Evolutionary conservation across 2,797 vertebrate genomes (phyloP).

Genomic region (Leptodactylus fallax): DNA sequence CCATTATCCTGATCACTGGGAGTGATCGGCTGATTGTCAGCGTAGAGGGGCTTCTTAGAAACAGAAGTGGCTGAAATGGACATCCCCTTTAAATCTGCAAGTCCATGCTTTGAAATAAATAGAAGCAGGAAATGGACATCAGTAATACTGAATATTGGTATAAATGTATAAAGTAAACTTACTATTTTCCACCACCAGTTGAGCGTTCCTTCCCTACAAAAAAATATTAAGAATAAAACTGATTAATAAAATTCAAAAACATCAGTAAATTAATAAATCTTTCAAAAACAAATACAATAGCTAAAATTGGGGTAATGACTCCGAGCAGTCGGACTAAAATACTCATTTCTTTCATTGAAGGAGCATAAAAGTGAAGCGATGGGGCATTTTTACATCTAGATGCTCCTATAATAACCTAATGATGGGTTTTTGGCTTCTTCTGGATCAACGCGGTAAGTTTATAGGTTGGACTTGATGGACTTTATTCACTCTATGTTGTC

Average conservation of each 20-base stretch:
- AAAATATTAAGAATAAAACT: not conserved
- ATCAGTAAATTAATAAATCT: not conserved
- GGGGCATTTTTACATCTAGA: no score
- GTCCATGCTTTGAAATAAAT: not conserved
- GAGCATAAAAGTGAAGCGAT: no score
- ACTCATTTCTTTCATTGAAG: no score
- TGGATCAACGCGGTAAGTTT: no score
- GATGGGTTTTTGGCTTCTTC: no score
- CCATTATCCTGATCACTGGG: no score
- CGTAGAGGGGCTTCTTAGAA: not conserved
- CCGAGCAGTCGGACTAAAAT: no score
- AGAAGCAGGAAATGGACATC: not conserved
- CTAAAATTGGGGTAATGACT: not conserved
- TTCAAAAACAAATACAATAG: no score
- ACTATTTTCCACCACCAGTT: constrained; percentile 23
- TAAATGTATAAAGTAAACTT: not conserved
- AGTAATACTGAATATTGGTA: no score
- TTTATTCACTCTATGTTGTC: no score
- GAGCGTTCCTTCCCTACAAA: constrained; percentile 27
- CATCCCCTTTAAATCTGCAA: not conserved
- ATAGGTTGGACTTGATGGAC: no score
- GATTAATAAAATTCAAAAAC: not conserved
- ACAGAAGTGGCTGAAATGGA: not conserved
- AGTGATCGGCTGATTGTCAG: not conserved
- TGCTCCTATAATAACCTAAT: no score